Percentiles rank a stretch among this genome's conserved stretches.
These are phyloP conservation scores for Macrosteles quadrilineatus DNA, from an alignment of 1,140 invertebrate species.

Conservation along the genomic window DNA sequence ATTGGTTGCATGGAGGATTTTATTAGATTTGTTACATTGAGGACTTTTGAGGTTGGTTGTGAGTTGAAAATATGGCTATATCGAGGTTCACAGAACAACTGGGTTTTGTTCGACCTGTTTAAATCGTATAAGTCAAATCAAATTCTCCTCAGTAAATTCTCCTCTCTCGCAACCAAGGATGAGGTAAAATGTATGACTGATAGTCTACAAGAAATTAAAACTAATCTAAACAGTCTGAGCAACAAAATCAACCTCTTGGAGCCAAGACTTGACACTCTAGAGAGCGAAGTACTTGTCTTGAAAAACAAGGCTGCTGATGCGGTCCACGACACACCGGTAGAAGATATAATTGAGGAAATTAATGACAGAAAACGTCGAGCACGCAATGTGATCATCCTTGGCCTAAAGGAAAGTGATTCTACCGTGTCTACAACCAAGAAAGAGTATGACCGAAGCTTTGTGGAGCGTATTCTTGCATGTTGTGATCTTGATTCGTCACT, in stretches of 20 bases:
- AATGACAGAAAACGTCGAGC: background rate
- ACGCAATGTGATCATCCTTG: no score
- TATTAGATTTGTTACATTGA: no score
- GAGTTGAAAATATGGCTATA: no score
- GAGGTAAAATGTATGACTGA: background rate
- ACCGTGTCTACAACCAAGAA: background rate
- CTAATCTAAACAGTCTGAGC: background rate
- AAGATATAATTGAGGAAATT: background rate
- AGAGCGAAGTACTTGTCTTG: background rate
- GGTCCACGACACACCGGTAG: background rate
- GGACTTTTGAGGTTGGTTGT: no score
- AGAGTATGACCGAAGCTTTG: background rate
- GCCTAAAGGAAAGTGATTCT: background rate
- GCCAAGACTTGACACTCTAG: background rate
- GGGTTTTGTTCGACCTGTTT: no score
- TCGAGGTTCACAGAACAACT: no score
- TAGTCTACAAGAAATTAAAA: constrained; percentile 13
- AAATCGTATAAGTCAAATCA: no score
- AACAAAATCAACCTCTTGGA: background rate
- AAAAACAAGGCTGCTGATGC: background rate
- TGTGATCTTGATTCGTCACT: no score
- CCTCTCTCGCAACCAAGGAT: background rate
- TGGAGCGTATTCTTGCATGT: background rate
- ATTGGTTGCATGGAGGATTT: no score
- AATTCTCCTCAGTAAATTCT: background rate